Percentiles rank a stretch among this genome's conserved stretches.
These are phyloP conservation scores for Cassiopea andromeda DNA, from an alignment of 30 jellyfish, hydroid and myxozoan genomes.

Conservation along the genomic window DNA sequence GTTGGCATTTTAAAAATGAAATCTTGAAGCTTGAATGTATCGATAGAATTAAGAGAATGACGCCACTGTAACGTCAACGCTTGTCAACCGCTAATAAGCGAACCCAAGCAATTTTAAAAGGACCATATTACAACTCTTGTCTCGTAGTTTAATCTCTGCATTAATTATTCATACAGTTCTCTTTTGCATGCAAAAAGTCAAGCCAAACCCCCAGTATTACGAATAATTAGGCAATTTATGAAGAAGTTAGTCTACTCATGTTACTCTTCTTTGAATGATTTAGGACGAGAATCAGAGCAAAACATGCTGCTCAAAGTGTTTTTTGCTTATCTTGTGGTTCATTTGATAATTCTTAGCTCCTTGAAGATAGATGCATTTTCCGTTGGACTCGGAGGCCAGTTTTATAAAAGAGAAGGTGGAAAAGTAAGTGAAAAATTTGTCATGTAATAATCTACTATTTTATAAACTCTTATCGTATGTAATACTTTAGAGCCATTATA, in stretches of 20 bases:
- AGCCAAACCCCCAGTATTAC: not conserved
- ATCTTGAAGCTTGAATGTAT: too few relatives aligned
- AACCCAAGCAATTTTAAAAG: not conserved
- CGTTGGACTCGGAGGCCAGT: slow-evolving; percentile 17
- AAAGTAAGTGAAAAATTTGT: not conserved
- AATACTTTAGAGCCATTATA: too few relatives aligned
- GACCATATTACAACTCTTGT: not conserved
- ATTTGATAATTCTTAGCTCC: too few relatives aligned
- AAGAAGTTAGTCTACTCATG: not conserved
- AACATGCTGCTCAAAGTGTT: not conserved
- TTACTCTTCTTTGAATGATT: too few relatives aligned
- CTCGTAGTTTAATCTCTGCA: not conserved
- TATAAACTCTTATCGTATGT: too few relatives aligned
- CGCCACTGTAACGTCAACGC: too few relatives aligned
- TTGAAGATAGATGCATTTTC: not conserved
- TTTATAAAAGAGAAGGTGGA: slow-evolving; percentile 3
- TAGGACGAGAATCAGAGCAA: too few relatives aligned
- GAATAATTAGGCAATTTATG: not conserved
- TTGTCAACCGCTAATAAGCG: not conserved
- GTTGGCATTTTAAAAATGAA: too few relatives aligned
- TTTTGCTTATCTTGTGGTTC: not conserved
- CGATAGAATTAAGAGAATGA: too few relatives aligned
- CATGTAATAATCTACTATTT: not conserved
- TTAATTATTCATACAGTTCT: not conserved
- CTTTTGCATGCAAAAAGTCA: not conserved